Conservation (phyloP, 1,140 invertebrate genomes). For the Calephelis virginiensis region DNA sequence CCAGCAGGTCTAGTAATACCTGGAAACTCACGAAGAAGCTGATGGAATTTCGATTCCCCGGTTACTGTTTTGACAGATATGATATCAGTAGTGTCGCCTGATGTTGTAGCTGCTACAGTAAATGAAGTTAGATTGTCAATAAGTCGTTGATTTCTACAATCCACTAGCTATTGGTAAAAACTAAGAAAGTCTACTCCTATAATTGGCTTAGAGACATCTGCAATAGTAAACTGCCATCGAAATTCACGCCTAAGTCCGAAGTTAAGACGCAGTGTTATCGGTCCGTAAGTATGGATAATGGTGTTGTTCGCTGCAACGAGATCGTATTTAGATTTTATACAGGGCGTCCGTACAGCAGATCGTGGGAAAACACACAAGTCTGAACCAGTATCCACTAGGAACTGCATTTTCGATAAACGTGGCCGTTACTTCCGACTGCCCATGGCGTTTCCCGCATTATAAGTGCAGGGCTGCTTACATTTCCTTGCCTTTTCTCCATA, state of each 20-base stretch:
- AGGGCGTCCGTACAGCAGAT: conserved; percentile 4
- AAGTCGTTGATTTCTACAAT: no score
- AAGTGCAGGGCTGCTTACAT: conserved; percentile 24
- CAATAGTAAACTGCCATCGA: neutral
- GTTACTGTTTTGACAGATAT: no score
- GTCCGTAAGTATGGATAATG: neutral
- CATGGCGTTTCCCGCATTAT: conserved; percentile 21
- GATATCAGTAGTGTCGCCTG: no score
- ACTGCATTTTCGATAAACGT: conserved; percentile 15
- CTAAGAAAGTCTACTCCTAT: conserved; percentile 4
- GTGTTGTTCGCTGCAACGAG: conserved; percentile 14
- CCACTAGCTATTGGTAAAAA: neutral
- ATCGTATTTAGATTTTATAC: neutral
- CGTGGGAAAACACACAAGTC: conserved; percentile 22
- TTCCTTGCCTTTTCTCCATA: conserved; percentile 22
- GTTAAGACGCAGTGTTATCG: conserved; percentile 1
- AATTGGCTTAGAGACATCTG: conserved; percentile 4
- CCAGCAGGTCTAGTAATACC: no score
- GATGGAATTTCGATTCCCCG: no score
- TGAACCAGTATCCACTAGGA: no score
- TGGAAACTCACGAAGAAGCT: no score
- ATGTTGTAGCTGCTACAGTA: no score
- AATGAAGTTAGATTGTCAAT: no score
- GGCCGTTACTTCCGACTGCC: conserved; percentile 21
- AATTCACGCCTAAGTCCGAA: neutral